Evolutionary conservation across 2,113 vertebrate genomes (phyloP).

Genomic region (Mormyrus lacerda): DNA sequence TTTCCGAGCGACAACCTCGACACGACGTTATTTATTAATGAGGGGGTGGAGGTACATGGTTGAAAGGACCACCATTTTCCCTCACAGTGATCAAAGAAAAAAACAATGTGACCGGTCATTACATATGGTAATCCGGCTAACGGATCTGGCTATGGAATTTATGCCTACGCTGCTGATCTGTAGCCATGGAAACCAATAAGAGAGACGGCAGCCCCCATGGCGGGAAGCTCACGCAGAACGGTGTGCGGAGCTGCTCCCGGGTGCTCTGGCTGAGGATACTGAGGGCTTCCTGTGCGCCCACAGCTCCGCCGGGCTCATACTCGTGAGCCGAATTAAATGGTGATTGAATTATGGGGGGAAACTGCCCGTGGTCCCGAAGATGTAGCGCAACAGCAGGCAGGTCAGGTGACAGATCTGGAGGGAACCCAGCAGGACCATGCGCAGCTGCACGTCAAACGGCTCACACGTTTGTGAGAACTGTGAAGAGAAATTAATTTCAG

Average conservation of each 20-base stretch:
- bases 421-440: background rate
- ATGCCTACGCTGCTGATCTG: constrained; percentile 8
- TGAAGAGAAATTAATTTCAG: background rate
- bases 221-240: background rate
- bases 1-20: background rate
- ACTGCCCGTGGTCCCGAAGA: background rate
- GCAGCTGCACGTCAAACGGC: background rate
- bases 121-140: constrained; percentile 3
- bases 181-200: constrained; percentile 19
- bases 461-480: background rate
- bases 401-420: background rate
- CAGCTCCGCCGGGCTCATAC: background rate
- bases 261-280: background rate
- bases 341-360: background rate
- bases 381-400: background rate
- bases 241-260: background rate
- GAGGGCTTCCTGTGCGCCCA: background rate
- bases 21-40: background rate
- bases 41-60: background rate
- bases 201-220: background rate
- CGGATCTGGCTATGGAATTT: constrained; percentile 10
- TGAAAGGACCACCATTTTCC: background rate
- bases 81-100: constrained; percentile 21
- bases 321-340: background rate
- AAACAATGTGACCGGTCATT: constrained; percentile 24